Evolutionary conservation across 2,888 invertebrate species (phyloP).

Genomic region (Cyclophora punctaria): DNA sequence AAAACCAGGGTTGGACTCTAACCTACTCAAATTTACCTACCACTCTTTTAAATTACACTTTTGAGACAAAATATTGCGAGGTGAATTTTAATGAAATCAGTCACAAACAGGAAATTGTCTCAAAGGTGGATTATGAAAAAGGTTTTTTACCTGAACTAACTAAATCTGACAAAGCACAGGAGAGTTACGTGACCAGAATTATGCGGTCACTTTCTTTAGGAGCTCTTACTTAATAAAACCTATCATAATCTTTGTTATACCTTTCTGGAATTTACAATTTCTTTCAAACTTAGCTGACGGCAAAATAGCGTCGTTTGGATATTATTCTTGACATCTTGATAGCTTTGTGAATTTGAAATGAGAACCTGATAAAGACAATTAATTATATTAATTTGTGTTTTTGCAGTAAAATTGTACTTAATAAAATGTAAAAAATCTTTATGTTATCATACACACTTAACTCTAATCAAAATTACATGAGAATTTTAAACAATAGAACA

Average conservation of each 20-base stretch:
- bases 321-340: background rate
- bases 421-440: too few relatives aligned
- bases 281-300: slow-evolving; percentile 22
- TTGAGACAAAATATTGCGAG: too few relatives aligned
- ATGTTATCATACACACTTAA: too few relatives aligned
- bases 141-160: slow-evolving; percentile 37
- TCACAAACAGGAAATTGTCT: slow-evolving; percentile 6
- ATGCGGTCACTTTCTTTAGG: slow-evolving; percentile 26
- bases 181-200: slow-evolving; percentile 56
- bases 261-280: slow-evolving; percentile 54
- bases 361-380: too few relatives aligned
- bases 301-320: slow-evolving; percentile 1
- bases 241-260: slow-evolving; percentile 50
- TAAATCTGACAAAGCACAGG: slow-evolving; percentile 54
- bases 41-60: too few relatives aligned
- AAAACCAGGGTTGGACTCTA: too few relatives aligned
- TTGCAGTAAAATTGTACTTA: too few relatives aligned
- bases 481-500: too few relatives aligned
- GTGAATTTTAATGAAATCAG: slow-evolving; percentile 18
- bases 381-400: too few relatives aligned
- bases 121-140: slow-evolving; percentile 24
- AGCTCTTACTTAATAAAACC: slow-evolving; percentile 23
- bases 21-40: too few relatives aligned
- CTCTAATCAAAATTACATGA: too few relatives aligned
- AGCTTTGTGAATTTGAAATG: background rate